These are phyloP conservation scores for Dasysyrphus tricinctus DNA, from an alignment of 2,888 invertebrate species.

Conservation along the genomic window DNA sequence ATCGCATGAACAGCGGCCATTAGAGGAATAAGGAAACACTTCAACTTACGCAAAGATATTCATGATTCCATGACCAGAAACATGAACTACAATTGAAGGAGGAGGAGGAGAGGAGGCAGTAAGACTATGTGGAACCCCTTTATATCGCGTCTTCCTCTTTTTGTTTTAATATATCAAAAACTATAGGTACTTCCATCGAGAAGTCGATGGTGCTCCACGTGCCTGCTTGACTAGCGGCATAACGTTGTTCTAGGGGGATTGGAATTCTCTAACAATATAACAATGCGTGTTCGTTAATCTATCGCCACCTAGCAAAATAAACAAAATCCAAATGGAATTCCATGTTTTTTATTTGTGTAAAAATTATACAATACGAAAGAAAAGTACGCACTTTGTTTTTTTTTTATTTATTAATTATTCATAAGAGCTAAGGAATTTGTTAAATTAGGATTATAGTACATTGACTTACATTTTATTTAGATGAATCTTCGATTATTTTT, in stretches of 20 bases:
- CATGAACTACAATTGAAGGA: neutral
- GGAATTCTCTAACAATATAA: neutral
- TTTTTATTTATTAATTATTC: neutral
- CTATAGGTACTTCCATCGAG: neutral
- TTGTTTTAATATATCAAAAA: neutral
- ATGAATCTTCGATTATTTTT: conserved; percentile 8
- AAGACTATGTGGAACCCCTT: neutral
- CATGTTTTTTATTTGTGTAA: conserved; percentile 45
- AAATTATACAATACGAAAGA: neutral
- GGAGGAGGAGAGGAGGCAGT: neutral
- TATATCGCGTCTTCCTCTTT: neutral
- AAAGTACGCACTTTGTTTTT: neutral
- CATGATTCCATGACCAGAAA: conserved; percentile 15
- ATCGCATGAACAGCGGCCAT: conserved; percentile 46
- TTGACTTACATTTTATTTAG: conserved; percentile 51
- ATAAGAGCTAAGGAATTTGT: neutral
- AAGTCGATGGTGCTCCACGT: conserved; percentile 30
- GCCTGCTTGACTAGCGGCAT: neutral
- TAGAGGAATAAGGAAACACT: conserved; percentile 27
- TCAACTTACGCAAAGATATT: conserved; percentile 9
- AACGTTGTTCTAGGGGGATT: neutral
- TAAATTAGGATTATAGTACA: neutral
- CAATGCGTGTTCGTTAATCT: conserved; percentile 8
- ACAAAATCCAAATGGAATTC: conserved; percentile 58
- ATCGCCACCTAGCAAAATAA: conserved; percentile 48